These are phyloP conservation scores for Tachina lurida DNA, from an alignment of 2,888 invertebrate species.

Conservation along the genomic window DNA sequence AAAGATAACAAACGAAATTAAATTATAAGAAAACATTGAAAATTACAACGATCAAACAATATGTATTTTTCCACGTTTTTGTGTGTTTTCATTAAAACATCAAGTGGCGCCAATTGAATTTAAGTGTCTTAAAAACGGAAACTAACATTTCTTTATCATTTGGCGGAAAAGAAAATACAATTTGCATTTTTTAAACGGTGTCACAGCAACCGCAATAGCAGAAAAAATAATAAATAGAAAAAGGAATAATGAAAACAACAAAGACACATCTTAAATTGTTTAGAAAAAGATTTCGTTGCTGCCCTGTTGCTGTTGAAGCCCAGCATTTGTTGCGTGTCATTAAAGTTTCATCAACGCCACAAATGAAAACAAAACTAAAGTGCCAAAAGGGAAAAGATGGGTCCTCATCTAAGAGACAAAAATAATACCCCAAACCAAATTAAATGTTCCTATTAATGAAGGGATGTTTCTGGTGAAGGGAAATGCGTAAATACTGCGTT, in stretches of 20 bases:
- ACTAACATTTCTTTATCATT: constrained; percentile 54
- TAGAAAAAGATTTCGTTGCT: constrained; percentile 57
- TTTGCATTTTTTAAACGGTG: constrained; percentile 50
- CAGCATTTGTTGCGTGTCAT: constrained; percentile 71
- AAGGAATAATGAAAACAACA: constrained; percentile 25
- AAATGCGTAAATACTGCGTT: constrained; percentile 9
- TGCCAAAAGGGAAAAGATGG: constrained; percentile 49
- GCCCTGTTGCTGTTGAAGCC: constrained; percentile 29
- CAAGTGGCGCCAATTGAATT: constrained; percentile 62
- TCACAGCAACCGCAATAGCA: constrained; percentile 17
- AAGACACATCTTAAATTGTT: constrained; percentile 64
- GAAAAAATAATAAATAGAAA: constrained; percentile 23
- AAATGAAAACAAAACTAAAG: constrained; percentile 71
- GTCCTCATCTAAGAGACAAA: constrained; percentile 1
- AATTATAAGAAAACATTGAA: constrained; percentile 67
- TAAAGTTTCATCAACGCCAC: constrained; percentile 70
- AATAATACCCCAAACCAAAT: constrained; percentile 45
- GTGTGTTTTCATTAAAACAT: neutral
- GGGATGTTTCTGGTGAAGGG: constrained; percentile 42
- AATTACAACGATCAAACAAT: constrained; percentile 33
- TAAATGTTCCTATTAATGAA: constrained; percentile 51
- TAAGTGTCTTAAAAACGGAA: constrained; percentile 48
- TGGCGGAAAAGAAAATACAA: constrained; percentile 58
- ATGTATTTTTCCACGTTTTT: neutral
- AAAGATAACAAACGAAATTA: constrained; percentile 49